Conservation (phyloP, 2,113 vertebrate species). For the Cacatua alba region DNA sequence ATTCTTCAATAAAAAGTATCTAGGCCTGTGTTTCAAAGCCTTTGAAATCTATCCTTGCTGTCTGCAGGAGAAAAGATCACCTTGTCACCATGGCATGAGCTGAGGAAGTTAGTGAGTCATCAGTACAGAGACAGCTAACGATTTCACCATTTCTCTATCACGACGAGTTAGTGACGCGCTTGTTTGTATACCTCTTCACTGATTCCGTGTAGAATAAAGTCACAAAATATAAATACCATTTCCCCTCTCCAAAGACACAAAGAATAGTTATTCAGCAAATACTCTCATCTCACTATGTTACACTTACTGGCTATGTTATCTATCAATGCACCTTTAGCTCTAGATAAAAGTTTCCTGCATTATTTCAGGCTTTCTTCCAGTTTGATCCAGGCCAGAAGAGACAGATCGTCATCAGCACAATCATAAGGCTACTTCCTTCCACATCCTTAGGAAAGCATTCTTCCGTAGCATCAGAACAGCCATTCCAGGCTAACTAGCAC, state of each 20-base stretch:
- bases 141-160: background rate
- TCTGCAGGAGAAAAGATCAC: background rate
- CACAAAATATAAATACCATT: background rate
- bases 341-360: background rate
- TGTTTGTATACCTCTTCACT: background rate
- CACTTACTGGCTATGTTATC: background rate
- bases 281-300: background rate
- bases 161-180: background rate
- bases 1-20: background rate
- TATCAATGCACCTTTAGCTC: background rate
- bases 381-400: background rate
- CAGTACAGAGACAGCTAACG: background rate
- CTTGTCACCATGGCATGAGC: background rate
- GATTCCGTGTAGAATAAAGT: background rate
- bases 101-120: slow-evolving; percentile 21
- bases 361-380: background rate
- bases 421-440: background rate
- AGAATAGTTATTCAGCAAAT: background rate
- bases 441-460: background rate
- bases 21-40: background rate
- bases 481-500: background rate
- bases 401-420: background rate
- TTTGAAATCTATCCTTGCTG: background rate
- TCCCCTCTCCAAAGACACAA: background rate
- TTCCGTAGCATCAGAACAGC: background rate